These are phyloP conservation scores for Pygmarrhopalites habei DNA, from an alignment of 1,140 invertebrate genomes.

Conservation along the genomic window DNA sequence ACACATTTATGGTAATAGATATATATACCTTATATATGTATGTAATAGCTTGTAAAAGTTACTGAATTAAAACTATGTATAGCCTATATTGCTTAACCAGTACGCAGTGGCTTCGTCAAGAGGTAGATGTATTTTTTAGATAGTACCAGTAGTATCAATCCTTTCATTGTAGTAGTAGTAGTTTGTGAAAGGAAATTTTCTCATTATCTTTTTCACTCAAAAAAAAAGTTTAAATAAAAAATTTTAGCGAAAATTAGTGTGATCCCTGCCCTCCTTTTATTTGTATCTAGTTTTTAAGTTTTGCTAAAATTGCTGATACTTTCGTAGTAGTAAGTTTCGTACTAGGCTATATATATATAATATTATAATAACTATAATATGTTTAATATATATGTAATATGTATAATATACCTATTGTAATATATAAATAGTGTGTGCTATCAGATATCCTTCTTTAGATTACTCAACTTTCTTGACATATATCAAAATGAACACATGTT, in stretches of 20 bases:
- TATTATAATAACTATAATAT: background rate
- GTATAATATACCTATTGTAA: background rate
- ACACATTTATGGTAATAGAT: too few species aligned
- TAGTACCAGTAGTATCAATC: too few species aligned
- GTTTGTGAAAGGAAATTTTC: too few species aligned
- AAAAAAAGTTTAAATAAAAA: background rate
- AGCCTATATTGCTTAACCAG: too few species aligned
- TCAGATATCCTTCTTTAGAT: slow-evolving; percentile 10
- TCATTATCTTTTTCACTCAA: background rate
- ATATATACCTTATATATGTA: too few species aligned
- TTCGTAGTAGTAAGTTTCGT: background rate
- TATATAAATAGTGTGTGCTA: slow-evolving; percentile 1
- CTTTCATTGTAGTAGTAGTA: too few species aligned
- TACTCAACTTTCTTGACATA: slow-evolving; percentile 22
- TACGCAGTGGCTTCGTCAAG: too few species aligned
- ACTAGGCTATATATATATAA: slow-evolving; percentile 9
- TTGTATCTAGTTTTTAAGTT: background rate
- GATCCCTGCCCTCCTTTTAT: slow-evolving; percentile 29
- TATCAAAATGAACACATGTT: slow-evolving; percentile 39
- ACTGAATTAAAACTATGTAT: too few species aligned
- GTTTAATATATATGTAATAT: slow-evolving; percentile 17
- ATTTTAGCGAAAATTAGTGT: slow-evolving; percentile 17
- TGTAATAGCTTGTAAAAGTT: too few species aligned
- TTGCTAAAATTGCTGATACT: background rate
- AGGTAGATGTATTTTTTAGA: too few species aligned